Conservation (phyloP, 2,888 invertebrate genomes). For the Tetragonisca angustula region DNA sequence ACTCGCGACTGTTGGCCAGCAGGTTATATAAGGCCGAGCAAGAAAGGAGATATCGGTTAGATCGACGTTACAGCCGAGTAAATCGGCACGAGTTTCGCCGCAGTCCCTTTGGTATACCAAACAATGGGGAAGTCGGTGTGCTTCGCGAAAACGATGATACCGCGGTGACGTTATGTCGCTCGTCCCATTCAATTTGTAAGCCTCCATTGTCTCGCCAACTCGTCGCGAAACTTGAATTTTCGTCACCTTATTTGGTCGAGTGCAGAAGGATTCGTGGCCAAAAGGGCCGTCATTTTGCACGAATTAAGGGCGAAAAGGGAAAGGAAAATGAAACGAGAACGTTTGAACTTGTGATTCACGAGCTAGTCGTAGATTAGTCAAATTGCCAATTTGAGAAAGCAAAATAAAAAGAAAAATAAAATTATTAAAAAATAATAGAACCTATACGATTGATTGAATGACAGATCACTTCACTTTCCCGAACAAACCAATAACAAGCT, state of each 20-base stretch:
- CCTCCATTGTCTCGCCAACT: conserved; percentile 17
- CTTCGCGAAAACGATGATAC: conserved; percentile 45
- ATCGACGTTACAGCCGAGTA: conserved; percentile 47
- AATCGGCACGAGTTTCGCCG: conserved; percentile 44
- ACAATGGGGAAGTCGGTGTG: conserved; percentile 59
- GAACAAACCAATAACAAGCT: background rate
- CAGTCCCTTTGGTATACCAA: background rate
- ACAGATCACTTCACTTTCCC: background rate
- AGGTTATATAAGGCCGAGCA: conserved; percentile 45
- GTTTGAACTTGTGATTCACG: background rate
- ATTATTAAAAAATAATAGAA: background rate
- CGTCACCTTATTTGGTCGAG: conserved; percentile 26
- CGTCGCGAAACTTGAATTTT: conserved; percentile 34
- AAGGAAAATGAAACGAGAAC: background rate
- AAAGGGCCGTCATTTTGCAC: background rate
- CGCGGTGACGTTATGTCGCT: conserved; percentile 17
- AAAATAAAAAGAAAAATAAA: too few species aligned
- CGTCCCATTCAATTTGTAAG: conserved; percentile 39
- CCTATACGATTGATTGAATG: background rate
- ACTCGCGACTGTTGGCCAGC: conserved; percentile 36
- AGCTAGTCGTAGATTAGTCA: too few species aligned
- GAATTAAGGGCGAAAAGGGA: background rate
- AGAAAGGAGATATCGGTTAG: conserved; percentile 58
- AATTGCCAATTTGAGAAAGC: too few species aligned
- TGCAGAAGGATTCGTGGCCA: conserved; percentile 11